Conservation (phyloP, 2,797 vertebrate genomes). For the Lycodopsis pacificus region DNA sequence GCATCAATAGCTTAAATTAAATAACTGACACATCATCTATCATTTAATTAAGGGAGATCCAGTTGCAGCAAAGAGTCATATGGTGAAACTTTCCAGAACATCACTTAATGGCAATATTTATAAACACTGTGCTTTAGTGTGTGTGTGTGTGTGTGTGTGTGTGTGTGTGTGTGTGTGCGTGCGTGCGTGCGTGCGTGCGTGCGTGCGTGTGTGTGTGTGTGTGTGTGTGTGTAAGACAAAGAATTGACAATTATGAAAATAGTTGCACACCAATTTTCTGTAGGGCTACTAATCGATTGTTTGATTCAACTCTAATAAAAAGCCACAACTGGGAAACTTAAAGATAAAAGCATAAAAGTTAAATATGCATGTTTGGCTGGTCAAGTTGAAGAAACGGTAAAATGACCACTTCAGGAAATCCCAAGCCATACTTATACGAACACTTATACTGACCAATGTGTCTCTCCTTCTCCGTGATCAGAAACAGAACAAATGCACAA, state of each 20-base stretch:
- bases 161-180: too few species aligned
- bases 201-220: too few species aligned
- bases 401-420: not conserved
- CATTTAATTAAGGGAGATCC: constrained; percentile 15
- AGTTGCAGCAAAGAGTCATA: constrained; percentile 19
- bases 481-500: constrained; percentile 50
- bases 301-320: not conserved
- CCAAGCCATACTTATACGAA: not conserved
- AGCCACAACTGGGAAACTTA: not conserved
- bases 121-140: constrained; percentile 32
- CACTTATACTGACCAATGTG: not conserved
- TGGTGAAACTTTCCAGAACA: constrained; percentile 45
- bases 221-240: too few species aligned
- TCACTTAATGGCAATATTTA: constrained; percentile 33
- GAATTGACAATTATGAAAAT: not conserved
- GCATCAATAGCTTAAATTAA: constrained; percentile 5
- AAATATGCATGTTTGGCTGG: not conserved
- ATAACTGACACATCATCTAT: constrained; percentile 16
- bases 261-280: not conserved
- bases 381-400: not conserved
- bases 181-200: too few species aligned
- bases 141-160: too few species aligned
- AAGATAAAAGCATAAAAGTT: not conserved
- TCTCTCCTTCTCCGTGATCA: constrained; percentile 3
- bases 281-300: not conserved